phyloP scores from a whole-genome alignment of 2,113 vertebrate species.

The Henicopernis longicauda region DNA sequence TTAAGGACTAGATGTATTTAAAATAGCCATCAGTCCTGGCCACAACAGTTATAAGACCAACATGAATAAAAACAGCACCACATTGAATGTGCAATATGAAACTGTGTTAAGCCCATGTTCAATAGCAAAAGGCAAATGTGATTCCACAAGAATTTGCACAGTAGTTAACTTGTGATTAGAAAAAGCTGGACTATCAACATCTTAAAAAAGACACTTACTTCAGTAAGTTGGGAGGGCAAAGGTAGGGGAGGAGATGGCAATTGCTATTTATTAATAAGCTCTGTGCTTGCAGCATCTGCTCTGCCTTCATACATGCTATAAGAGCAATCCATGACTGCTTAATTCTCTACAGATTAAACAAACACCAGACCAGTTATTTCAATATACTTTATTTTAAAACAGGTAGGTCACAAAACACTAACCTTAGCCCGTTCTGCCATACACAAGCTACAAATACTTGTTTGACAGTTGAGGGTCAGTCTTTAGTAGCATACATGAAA shows the following conservation, averaged over 20 bases:
- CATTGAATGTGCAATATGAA: fast-evolving
- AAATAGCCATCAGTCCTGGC: neutral
- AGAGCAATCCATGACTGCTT: neutral
- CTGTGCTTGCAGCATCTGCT: neutral
- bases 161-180: neutral
- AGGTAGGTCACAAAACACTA: conserved; percentile 68
- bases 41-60: neutral
- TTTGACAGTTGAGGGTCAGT: conserved; percentile 59
- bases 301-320: neutral
- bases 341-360: neutral
- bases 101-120: neutral
- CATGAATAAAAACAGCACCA: neutral
- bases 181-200: too few species aligned
- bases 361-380: conserved; percentile 52
- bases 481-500: conserved; percentile 73
- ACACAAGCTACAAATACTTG: conserved; percentile 83
- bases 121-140: neutral
- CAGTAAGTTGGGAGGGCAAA: neutral
- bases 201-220: neutral
- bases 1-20: neutral
- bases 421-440: conserved; percentile 60
- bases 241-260: neutral
- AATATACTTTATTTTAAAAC: conserved; percentile 80
- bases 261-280: neutral
- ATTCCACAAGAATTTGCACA: neutral